Evolutionary conservation across 2,888 invertebrate genomes (phyloP), one percentile per base, ranked within the genome.

Genomic region (Machimus rusticus): DNA sequence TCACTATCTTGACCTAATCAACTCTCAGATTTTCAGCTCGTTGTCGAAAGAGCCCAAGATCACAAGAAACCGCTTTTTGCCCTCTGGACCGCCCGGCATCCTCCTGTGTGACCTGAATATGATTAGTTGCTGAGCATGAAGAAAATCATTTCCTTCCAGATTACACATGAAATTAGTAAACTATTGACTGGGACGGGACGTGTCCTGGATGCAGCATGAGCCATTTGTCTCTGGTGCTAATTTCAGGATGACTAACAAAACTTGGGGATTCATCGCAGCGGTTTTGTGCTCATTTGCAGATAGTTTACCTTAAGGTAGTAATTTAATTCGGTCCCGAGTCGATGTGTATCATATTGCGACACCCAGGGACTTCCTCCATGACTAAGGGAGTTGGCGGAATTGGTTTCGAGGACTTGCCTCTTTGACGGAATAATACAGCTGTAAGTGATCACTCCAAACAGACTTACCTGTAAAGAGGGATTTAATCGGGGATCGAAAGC

Each of bases 111-210:
- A 87, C 87, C 81, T 51, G 87, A 87, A 87, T 87, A 87, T 81
- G 74, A 87, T 87, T 87, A 87, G n/a, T 74, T 74, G 51, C 74
- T 81, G 74, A 78, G 55, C 74, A 87, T 74, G 82, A 85, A 86
- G 74, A 81, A 86, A 88, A 86, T 88, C 87, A 87, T 88, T 88
- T 88, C 87, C 78, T 87, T 85, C 86, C 87, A 87, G 88, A 88
- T 88, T 88, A 88, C 88, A 88, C 88, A 87, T 87, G 87, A 87
- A 88, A 88, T 88, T 88, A 88, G 88, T 87, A 88, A 87, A 87
- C 88, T 88, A 88, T 88, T 88, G 87, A 88, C 88, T 88, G 84
- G 82, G 74, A 76, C 34, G 31, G 34, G 79, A 88, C 88, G 88
- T 88, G 88, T 85, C 74, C 81, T 57, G 88, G 74, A 23, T 88